These are phyloP conservation scores for Pachycephala philippinensis DNA, from an alignment of 2,113 vertebrate species.

Conservation along the genomic window DNA sequence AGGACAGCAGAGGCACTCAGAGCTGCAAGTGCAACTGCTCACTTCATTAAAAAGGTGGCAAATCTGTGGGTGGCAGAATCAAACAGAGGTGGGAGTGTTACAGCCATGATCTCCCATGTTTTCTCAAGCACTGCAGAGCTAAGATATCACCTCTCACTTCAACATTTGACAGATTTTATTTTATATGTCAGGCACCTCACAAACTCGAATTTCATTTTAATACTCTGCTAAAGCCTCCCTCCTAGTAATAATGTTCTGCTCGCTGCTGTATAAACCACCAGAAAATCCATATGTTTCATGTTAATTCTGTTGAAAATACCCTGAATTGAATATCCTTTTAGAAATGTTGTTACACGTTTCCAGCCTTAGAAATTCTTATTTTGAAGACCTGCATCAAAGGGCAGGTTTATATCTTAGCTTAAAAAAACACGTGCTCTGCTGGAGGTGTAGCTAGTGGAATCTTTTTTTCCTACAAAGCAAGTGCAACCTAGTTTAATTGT, in stretches of 20 bases:
- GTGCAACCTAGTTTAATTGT: background rate
- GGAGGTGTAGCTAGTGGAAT: background rate
- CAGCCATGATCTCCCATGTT: background rate
- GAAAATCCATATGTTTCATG: background rate
- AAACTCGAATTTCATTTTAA: background rate
- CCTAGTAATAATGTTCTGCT: background rate
- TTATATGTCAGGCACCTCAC: background rate
- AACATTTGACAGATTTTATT: background rate
- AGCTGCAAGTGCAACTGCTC: slow-evolving; percentile 37
- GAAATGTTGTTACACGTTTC: background rate
- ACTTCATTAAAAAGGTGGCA: slow-evolving; percentile 32
- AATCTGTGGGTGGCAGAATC: slow-evolving; percentile 14
- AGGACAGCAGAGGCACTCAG: background rate
- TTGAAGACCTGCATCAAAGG: background rate
- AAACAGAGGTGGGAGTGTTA: slow-evolving; percentile 29
- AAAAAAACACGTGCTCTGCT: background rate
- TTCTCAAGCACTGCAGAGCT: background rate
- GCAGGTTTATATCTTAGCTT: background rate
- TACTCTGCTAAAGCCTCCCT: background rate
- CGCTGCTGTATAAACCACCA: background rate
- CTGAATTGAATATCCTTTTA: background rate
- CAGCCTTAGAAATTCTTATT: background rate
- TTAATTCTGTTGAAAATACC: background rate
- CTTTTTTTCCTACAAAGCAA: background rate
- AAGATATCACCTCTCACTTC: slow-evolving; percentile 20